A percentile compares a stretch with the other conserved stretches of the same genome.
Evolutionary conservation across 2,888 invertebrate genomes (phyloP).

Genomic region (Priocnemis perturbator): DNA sequence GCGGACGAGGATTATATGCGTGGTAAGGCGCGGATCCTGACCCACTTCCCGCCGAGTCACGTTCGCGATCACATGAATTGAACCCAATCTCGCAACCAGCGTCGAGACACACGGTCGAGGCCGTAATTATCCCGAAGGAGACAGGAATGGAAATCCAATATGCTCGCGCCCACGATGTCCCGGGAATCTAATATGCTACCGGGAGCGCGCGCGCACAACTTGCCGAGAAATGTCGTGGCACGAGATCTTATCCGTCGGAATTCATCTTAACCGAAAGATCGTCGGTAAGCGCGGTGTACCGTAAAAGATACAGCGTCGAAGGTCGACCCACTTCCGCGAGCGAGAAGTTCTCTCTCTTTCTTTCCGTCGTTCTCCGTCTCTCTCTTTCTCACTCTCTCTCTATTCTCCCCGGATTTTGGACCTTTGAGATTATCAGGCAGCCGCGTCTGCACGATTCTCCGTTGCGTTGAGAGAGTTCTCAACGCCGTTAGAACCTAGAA

Average conservation of each 20-base stretch:
- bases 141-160: not conserved
- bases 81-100: slow-evolving; percentile 15
- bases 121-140: slow-evolving; percentile 32
- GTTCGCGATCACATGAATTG: slow-evolving; percentile 62
- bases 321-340: slow-evolving; percentile 37
- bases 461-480: too few relatives aligned
- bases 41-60: slow-evolving; percentile 65
- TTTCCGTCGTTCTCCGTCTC: too few relatives aligned
- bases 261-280: slow-evolving; percentile 21
- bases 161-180: not conserved
- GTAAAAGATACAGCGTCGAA: slow-evolving; percentile 43
- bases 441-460: not conserved
- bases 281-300: slow-evolving; percentile 42
- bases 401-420: not conserved
- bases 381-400: too few relatives aligned
- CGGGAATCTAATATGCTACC: not conserved
- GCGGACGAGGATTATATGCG: slow-evolving; percentile 27
- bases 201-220: slow-evolving; percentile 9
- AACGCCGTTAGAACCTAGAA: too few relatives aligned
- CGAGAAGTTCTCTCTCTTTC: not conserved
- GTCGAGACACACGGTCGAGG: slow-evolving; percentile 10
- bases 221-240: slow-evolving; percentile 8
- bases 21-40: slow-evolving; percentile 64
- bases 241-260: slow-evolving; percentile 5
- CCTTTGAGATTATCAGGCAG: slow-evolving; percentile 7